A percentile compares a stretch with the other conserved stretches of the same genome.
Conservation (phyloP, 1,140 invertebrate genomes). For the Drosophila chauvacae region DNA sequence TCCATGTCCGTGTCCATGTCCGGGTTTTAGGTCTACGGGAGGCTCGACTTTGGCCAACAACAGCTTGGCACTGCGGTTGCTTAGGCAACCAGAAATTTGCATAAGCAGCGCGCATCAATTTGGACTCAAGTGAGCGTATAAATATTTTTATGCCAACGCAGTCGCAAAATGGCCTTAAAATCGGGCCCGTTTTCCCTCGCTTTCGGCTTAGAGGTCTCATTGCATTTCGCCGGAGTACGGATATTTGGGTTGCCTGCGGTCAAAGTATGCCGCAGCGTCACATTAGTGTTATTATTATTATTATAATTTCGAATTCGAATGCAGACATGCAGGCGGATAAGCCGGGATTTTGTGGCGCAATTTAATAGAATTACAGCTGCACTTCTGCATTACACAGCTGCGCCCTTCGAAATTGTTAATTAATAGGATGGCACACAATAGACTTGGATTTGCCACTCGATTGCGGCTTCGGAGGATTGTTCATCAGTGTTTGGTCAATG, state of each 20-base stretch:
- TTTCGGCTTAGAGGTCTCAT: background rate
- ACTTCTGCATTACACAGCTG: slow-evolving; percentile 38
- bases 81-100: slow-evolving; percentile 76
- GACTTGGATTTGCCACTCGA: slow-evolving; percentile 26
- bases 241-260: slow-evolving; percentile 40
- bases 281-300: slow-evolving; percentile 42
- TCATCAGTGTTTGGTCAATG: slow-evolving; percentile 1
- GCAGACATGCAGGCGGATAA: slow-evolving; percentile 63
- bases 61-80: slow-evolving; percentile 63
- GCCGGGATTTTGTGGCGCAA: slow-evolving; percentile 66
- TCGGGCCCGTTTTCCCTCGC: slow-evolving; percentile 3
- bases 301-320: slow-evolving; percentile 33
- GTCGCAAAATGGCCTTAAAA: slow-evolving; percentile 56
- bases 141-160: slow-evolving; percentile 79
- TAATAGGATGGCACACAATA: slow-evolving; percentile 43
- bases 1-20: slow-evolving; percentile 31
- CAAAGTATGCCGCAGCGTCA: slow-evolving; percentile 33
- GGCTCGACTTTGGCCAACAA: slow-evolving; percentile 31
- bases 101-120: slow-evolving; percentile 79
- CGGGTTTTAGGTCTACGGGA: slow-evolving; percentile 3
- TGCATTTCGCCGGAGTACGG: slow-evolving; percentile 14
- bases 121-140: slow-evolving; percentile 69
- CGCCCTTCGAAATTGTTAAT: slow-evolving; percentile 41
- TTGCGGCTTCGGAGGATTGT: background rate
- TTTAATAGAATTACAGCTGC: slow-evolving; percentile 74